Conservation (phyloP, 2,888 invertebrate species). For the Eilema sororculum region DNA sequence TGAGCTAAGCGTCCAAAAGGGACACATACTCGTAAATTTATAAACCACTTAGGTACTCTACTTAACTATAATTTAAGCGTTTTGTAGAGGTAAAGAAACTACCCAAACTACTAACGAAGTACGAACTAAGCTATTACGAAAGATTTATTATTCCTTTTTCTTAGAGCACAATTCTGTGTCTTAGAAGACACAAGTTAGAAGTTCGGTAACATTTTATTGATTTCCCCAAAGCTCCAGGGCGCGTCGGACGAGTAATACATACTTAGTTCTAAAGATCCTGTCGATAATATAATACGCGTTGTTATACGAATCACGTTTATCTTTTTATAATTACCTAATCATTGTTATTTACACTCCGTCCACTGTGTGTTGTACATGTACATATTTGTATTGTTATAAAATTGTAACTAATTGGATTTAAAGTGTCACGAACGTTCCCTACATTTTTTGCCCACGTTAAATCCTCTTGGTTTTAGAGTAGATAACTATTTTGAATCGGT, state of each 20-base stretch:
- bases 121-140: background rate
- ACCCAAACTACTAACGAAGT: no score
- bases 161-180: background rate
- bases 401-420: no score
- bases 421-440: no score
- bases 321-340: background rate
- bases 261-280: background rate
- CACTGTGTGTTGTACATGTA: no score
- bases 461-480: no score
- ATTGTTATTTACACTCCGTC: no score
- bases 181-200: background rate
- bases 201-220: conserved; percentile 2
- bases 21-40: background rate
- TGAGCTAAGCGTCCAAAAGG: background rate
- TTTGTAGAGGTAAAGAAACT: background rate
- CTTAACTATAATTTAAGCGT: background rate
- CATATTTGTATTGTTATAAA: no score
- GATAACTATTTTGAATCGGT: no score
- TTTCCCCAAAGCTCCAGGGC: background rate
- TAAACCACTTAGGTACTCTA: background rate
- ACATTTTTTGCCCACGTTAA: no score
- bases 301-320: background rate
- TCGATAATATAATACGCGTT: background rate
- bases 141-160: conserved; percentile 2
- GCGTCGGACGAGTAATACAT: background rate